Evolutionary conservation across 2,113 vertebrate genomes (phyloP), one percentile per base, ranked within the genome.

Genomic region (Equus przewalskii): DNA sequence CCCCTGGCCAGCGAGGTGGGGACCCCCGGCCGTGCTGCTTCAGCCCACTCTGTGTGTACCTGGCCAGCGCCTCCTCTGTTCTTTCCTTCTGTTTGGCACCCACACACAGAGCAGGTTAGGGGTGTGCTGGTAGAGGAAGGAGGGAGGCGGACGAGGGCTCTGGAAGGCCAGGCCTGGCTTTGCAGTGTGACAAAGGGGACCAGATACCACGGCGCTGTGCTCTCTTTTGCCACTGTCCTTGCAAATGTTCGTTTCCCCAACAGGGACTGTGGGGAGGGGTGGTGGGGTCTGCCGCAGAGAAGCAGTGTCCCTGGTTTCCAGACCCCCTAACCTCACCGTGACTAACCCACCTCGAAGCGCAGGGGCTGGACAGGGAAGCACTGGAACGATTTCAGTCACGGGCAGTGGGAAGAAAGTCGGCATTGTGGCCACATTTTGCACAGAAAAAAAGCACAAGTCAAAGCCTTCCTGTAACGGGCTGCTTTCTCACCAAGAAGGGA

Each of bases 151-250:
- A 14, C 36, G 7, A 18, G 22, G 46, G 21, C 14, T 26, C 15
- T 8, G 5, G 21, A 14, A 44, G 5, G 28, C 7, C 51, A 19
- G 13, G 41, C 3, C 41, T 36, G 24, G 24, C 5, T 13, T 3
- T 19, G 33, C 54, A 41, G 44, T 30, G 4, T 30, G 44, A 15
- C 41, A 51, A n/a, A 54, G 3, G 8, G 16, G 21, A 62, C 56
- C 56, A 1, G 24, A 19, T 7, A 6, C 15, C 2, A 19, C 0
- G 0, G 13, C 22, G 22, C 9, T 56, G 16, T 28, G 49, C 1
- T 28, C 5, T 30, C 5, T 7, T 49, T 44, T 33, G 30, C 6
- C 11, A 6, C 0, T n/a, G 41, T 78, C 18, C 79, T 19, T 18
- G 7, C 26, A 51, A 33, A 30, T 4, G 6, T 33, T 8, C 10